These are phyloP conservation scores for Rhagonycha lutea DNA, from an alignment of 2,888 invertebrate species.

Conservation along the genomic window DNA sequence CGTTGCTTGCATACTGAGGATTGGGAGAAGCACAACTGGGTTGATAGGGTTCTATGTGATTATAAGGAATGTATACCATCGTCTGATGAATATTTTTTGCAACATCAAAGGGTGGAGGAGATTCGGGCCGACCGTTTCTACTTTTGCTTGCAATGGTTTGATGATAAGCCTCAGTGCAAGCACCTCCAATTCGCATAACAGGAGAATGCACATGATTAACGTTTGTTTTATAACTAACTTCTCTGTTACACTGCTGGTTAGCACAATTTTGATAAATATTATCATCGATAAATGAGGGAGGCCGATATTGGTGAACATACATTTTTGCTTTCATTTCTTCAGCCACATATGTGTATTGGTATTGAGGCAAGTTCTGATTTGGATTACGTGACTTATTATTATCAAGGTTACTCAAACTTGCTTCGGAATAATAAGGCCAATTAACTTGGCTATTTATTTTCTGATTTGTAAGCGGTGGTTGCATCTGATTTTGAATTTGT, in stretches of 20 bases:
- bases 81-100: conserved; percentile 69
- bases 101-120: conserved; percentile 67
- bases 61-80: conserved; percentile 71
- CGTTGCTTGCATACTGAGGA: conserved; percentile 45
- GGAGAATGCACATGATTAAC: conserved; percentile 45
- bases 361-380: conserved; percentile 43
- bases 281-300: conserved; percentile 52
- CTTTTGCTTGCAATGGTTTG: conserved; percentile 48
- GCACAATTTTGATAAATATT: conserved; percentile 61
- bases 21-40: conserved; percentile 37
- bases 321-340: conserved; percentile 42
- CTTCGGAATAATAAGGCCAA: conserved; percentile 71
- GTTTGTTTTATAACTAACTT: conserved; percentile 42
- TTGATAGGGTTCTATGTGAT: conserved; percentile 54
- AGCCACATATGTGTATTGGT: conserved; percentile 42
- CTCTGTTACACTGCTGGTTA: conserved; percentile 43
- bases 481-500: conserved; percentile 74
- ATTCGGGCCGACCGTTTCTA: conserved; percentile 65
- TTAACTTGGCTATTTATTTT: conserved; percentile 55
- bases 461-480: conserved; percentile 56
- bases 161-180: conserved; percentile 47
- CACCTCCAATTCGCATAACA: conserved; percentile 46
- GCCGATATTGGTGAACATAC: conserved; percentile 47
- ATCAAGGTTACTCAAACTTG: conserved; percentile 52
- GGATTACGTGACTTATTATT: conserved; percentile 44